Evolutionary conservation across 2,888 invertebrate species (phyloP).

Genomic region (Pseudoips prasinana): DNA sequence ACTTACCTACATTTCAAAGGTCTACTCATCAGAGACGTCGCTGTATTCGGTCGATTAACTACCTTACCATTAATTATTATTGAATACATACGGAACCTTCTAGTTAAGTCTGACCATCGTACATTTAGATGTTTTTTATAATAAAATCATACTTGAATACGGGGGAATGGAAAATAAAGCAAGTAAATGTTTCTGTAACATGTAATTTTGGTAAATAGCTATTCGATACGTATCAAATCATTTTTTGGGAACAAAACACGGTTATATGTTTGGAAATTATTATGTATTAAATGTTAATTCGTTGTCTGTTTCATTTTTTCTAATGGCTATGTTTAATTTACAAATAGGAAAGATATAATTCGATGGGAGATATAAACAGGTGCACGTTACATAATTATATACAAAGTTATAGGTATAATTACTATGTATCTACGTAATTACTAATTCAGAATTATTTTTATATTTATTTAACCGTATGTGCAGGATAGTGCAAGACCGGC

Average conservation of each 20-base stretch:
- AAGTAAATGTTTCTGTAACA: slow-evolving; percentile 66
- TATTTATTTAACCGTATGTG: too few species aligned
- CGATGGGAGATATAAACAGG: background rate
- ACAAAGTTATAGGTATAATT: too few species aligned
- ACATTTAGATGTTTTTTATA: slow-evolving; percentile 40
- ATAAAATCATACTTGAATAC: slow-evolving; percentile 68
- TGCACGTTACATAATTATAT: too few species aligned
- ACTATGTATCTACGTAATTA: too few species aligned
- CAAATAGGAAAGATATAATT: background rate
- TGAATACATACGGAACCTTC: too few species aligned
- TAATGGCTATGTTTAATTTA: slow-evolving; percentile 13
- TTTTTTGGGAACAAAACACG: slow-evolving; percentile 66
- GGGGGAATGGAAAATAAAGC: slow-evolving; percentile 72
- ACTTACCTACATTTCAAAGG: too few species aligned
- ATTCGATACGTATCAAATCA: slow-evolving; percentile 75
- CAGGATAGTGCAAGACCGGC: too few species aligned
- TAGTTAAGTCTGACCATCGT: too few species aligned
- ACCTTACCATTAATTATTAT: too few species aligned
- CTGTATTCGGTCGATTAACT: too few species aligned
- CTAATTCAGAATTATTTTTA: too few species aligned
- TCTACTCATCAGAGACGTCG: too few species aligned
- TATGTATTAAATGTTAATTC: slow-evolving; percentile 30
- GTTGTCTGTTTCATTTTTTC: slow-evolving; percentile 14
- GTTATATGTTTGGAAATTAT: slow-evolving; percentile 45
- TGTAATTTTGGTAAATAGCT: slow-evolving; percentile 78